Conservation (phyloP, 2,113 vertebrate species). For the Malurus alboscapulatus region DNA sequence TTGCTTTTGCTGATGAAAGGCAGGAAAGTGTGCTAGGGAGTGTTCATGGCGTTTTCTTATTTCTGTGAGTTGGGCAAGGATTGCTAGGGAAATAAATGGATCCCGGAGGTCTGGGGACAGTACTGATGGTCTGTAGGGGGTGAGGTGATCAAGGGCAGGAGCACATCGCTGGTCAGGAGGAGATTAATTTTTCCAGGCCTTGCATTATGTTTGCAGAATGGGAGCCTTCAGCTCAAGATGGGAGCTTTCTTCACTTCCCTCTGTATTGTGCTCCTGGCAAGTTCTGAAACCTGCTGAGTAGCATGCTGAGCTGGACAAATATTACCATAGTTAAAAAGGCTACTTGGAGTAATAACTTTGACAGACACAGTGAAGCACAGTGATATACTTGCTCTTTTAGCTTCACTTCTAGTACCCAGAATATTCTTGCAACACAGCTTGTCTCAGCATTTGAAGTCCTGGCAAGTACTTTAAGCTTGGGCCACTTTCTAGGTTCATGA, state of each 20-base stretch:
- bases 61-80: not conserved
- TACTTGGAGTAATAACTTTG: not conserved
- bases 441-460: not conserved
- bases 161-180: rapidly evolving
- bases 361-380: not conserved
- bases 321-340: not conserved
- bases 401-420: not conserved
- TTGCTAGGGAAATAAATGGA: not conserved
- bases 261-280: not conserved
- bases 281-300: constrained; percentile 11
- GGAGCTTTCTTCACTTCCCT: not conserved
- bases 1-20: not conserved
- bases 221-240: not conserved
- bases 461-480: not conserved
- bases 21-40: not conserved
- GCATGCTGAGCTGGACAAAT: constrained; percentile 10
- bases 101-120: not conserved
- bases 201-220: not conserved
- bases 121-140: not conserved
- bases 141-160: rapidly evolving
- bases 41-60: not conserved
- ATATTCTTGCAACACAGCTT: not conserved
- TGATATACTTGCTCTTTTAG: not conserved
- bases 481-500: not conserved
- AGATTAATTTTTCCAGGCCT: not conserved